Conservation (phyloP, 2,797 vertebrate species). For the Acrossocheilus fasciatus region DNA sequence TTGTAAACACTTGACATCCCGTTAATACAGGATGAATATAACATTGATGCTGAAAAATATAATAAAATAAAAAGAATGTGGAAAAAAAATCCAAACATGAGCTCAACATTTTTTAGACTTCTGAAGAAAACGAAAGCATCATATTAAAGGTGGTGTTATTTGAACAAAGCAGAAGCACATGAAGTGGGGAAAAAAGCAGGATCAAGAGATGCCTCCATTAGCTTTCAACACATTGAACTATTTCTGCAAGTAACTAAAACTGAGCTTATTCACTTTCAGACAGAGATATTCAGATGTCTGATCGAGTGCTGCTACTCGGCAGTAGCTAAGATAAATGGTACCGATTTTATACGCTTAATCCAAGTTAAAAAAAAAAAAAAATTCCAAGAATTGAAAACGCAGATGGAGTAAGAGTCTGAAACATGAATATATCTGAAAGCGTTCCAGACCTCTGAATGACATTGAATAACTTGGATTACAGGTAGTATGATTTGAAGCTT, state of each 20-base stretch:
- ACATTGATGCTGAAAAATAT: constrained; percentile 74
- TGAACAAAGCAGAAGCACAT: constrained; percentile 68
- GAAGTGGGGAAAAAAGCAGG: constrained; percentile 61
- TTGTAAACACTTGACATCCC: constrained; percentile 85
- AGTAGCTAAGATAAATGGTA: constrained; percentile 58
- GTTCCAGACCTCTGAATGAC: constrained; percentile 76
- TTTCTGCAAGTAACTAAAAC: constrained; percentile 67
- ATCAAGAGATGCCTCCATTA: constrained; percentile 61
- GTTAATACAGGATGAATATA: constrained; percentile 71
- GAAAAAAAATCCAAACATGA: constrained; percentile 51
- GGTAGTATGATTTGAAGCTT: constrained; percentile 76
- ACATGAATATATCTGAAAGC: constrained; percentile 70
- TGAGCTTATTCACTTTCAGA: constrained; percentile 53
- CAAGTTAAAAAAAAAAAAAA: constrained; percentile 47
- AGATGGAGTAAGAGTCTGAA: constrained; percentile 52
- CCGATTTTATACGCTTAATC: background rate
- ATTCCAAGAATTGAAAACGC: constrained; percentile 59
- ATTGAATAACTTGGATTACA: constrained; percentile 84
- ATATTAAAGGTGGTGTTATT: constrained; percentile 61
- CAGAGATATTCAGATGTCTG: constrained; percentile 65
- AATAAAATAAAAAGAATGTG: constrained; percentile 2
- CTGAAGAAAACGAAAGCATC: constrained; percentile 56
- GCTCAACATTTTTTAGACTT: constrained; percentile 52
- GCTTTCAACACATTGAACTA: constrained; percentile 67
- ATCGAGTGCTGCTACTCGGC: constrained; percentile 68